Evolutionary conservation across 2,797 vertebrate species (phyloP).

Genomic region (Helarctos malayanus): DNA sequence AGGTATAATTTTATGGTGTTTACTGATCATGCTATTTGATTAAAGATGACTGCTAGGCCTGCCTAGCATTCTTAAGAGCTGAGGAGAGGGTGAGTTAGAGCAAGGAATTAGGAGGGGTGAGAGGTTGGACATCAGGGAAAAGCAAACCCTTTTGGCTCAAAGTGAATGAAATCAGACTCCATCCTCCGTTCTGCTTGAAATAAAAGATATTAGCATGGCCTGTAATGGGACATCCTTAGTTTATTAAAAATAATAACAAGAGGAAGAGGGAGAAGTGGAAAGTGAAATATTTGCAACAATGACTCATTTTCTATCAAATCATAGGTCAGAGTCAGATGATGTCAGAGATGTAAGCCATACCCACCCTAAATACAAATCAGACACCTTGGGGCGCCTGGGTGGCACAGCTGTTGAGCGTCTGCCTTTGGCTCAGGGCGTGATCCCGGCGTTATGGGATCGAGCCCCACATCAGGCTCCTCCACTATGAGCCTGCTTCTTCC

Average conservation of each 20-base stretch:
- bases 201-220: constrained; percentile 25
- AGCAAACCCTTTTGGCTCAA: constrained; percentile 34
- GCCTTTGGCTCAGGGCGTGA: too few species aligned
- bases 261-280: neutral
- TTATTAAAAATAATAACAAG: constrained; percentile 50
- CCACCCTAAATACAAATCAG: constrained; percentile 33
- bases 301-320: constrained; percentile 71
- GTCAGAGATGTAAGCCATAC: constrained; percentile 18
- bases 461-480: too few species aligned
- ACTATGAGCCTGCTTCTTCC: too few species aligned
- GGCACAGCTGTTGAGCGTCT: too few species aligned
- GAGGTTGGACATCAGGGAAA: neutral
- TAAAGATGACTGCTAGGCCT: constrained; percentile 76
- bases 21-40: constrained; percentile 67
- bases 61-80: constrained; percentile 68
- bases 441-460: too few species aligned
- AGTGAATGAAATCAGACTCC: constrained; percentile 61
- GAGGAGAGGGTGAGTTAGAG: constrained; percentile 28
- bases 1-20: constrained; percentile 59
- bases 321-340: constrained; percentile 53
- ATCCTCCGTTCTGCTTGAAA: constrained; percentile 29
- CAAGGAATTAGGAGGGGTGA: neutral
- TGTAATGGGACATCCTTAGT: constrained; percentile 10
- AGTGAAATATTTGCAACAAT: constrained; percentile 58
- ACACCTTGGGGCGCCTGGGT: neutral